Conservation (phyloP, 2,797 vertebrate species). For the Bradypus variegatus region DNA sequence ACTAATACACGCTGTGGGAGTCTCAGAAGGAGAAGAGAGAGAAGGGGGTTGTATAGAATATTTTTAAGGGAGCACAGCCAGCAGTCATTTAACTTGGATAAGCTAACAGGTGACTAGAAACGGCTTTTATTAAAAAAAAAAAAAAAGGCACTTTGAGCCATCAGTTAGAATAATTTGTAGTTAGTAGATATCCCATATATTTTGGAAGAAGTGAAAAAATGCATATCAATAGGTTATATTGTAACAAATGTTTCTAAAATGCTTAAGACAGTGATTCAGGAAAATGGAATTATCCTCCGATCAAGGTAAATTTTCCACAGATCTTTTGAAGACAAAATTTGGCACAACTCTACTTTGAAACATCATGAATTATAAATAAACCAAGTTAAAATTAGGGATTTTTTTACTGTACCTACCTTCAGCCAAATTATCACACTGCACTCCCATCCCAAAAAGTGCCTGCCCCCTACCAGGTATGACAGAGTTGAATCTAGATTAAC, state of each 20-base stretch:
- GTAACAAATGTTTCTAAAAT: neutral
- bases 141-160: neutral
- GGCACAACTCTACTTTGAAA: neutral
- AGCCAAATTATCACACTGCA: neutral
- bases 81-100: neutral
- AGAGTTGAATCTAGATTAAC: too few relatives aligned
- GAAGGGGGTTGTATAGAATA: neutral
- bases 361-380: neutral
- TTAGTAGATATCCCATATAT: neutral
- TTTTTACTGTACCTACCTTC: neutral
- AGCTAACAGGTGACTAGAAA: neutral
- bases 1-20: too few relatives aligned
- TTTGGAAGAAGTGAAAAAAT: neutral
- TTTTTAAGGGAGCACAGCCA: neutral
- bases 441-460: too few relatives aligned
- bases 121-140: neutral
- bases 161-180: neutral
- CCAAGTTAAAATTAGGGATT: neutral
- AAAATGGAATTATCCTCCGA: neutral
- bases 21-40: too few relatives aligned
- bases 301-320: neutral
- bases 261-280: neutral
- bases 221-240: neutral
- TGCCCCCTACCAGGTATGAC: neutral
- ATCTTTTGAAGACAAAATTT: neutral